Evolutionary conservation across 2,797 vertebrate genomes (phyloP), one percentile per base, ranked within the genome.

Genomic region (Salmo trutta): DNA sequence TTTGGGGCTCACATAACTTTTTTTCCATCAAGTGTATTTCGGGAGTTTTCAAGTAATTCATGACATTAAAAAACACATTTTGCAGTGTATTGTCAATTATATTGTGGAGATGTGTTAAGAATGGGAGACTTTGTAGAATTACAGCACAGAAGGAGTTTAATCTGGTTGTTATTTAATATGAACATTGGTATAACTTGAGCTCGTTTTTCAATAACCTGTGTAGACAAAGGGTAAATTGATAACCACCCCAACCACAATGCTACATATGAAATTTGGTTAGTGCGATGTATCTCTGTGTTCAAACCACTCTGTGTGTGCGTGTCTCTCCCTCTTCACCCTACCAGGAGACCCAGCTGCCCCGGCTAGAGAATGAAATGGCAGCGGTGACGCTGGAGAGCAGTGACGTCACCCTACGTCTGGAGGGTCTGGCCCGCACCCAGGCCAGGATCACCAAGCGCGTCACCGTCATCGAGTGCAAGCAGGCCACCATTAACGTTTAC

Each of bases 311-410:
- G 1, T 27, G 21, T 31, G 64, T 27, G 21, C 31, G 64, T 21
- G 70, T 41, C 3, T 27, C 17, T 66, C 24, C 19, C 54, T 56
- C 53, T 19, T n/a, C 56, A 6, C 0, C 77, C 53, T 24, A 29
- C 47, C 81, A 99, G 98, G 92, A 94, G 72, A 88, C 91, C 21
- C 93, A 94, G 75, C 85, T 95, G 81, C 91, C 93, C 71, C 95
- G 93, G 83, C 71, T 95, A 36, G 96, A 98, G 33, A 95, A 95
- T 0, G 92, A 97, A 1, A 78, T 88, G 0, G 92, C 92, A 2
- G 85, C 86, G 8, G 76, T 93, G 72, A 82, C 78, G 15, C 89
- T 97, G 90, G 91, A 95, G 67, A 81, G 88, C 78, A 95, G 92
- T 0, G 86, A 93, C 16, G 87, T 91, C 47, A 70, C 4, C 21